phyloP scores from a whole-genome alignment of 1,140 invertebrate species.

The Streblospio benedicti region DNA sequence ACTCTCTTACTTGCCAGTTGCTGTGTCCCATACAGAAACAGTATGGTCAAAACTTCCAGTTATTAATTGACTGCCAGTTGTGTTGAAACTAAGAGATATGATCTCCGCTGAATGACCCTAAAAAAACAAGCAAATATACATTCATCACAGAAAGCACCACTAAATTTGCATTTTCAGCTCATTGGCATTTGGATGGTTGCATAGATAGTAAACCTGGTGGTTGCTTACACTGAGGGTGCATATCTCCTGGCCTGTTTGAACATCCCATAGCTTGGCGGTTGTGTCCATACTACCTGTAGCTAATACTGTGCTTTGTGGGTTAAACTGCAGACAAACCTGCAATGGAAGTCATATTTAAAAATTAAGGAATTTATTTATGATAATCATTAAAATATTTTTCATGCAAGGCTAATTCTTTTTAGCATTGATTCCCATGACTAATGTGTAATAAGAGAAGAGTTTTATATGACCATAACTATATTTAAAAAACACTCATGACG shows the following conservation, averaged over 20 bases:
- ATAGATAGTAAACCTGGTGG: not conserved
- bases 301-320: constrained; percentile 53
- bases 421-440: no score
- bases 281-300: constrained; percentile 69
- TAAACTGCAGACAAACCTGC: constrained; percentile 52
- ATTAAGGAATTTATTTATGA: no score
- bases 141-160: not conserved
- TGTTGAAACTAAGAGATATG: constrained; percentile 62
- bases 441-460: no score
- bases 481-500: not conserved
- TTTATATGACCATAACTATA: not conserved
- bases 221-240: constrained; percentile 40
- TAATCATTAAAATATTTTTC: no score
- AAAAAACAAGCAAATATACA: constrained; percentile 1
- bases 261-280: constrained; percentile 62
- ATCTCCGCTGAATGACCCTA: constrained; percentile 64
- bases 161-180: not conserved
- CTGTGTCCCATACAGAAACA: constrained; percentile 65
- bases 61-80: constrained; percentile 59
- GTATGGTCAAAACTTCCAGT: constrained; percentile 72
- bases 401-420: no score
- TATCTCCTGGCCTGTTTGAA: constrained; percentile 57
- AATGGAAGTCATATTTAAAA: not conserved
- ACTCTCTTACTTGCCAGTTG: constrained; percentile 57
- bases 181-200: not conserved